These are phyloP conservation scores for Chelon auratus DNA, from an alignment of 2,797 vertebrate genomes.

Conservation along the genomic window DNA sequence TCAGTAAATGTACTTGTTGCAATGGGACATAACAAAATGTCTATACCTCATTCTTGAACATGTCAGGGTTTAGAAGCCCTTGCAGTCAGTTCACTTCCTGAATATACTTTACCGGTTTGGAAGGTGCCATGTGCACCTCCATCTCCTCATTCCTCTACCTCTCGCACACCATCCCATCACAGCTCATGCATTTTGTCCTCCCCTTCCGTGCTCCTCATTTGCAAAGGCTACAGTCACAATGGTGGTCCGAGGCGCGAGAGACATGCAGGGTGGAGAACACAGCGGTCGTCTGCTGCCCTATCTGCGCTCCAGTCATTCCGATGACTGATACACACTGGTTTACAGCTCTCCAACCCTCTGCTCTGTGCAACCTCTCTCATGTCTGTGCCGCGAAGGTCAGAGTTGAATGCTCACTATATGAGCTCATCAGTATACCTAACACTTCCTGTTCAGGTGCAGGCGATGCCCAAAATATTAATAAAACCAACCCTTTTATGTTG, in stretches of 20 bases:
- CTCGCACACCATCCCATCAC: conserved; percentile 43
- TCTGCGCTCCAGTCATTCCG: conserved; percentile 49
- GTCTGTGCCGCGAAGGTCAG: conserved; percentile 54
- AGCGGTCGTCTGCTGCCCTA: conserved; percentile 58
- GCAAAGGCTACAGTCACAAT: conserved; percentile 69
- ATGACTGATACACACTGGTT: conserved; percentile 52
- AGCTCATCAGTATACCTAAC: conserved; percentile 70
- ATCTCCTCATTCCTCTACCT: conserved; percentile 39
- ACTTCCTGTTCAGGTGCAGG: conserved; percentile 39
- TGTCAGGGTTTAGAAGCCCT: conserved; percentile 53
- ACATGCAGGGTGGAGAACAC: conserved; percentile 51
- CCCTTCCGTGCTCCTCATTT: conserved; percentile 72
- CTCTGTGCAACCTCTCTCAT: conserved; percentile 18
- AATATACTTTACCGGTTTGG: conserved; percentile 74
- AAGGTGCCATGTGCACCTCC: conserved; percentile 46
- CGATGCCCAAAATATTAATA: conserved; percentile 63
- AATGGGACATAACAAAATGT: conserved; percentile 64
- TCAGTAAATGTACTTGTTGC: conserved; percentile 37
- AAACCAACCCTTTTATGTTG: conserved; percentile 17
- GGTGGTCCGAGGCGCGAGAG: conserved; percentile 61
- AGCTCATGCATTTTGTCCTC: conserved; percentile 62
- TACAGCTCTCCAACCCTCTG: conserved; percentile 13
- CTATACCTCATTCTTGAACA: conserved; percentile 76
- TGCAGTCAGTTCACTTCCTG: conserved; percentile 41
- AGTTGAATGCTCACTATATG: conserved; percentile 65